Conservation (phyloP, 2,888 invertebrate genomes). For the Melanostoma scalare region DNA sequence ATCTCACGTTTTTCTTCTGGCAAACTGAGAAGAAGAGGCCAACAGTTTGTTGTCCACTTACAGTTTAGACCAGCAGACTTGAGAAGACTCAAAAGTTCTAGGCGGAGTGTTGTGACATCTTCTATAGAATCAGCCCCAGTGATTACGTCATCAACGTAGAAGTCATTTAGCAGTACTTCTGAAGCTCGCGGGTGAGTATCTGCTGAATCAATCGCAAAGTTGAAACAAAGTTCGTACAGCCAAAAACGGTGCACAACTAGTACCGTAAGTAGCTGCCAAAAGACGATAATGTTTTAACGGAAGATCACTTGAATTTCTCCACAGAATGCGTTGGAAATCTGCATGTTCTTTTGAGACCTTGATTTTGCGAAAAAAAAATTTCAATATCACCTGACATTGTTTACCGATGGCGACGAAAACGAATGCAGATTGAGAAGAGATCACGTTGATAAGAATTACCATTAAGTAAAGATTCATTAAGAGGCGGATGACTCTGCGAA, state of each 20-base stretch:
- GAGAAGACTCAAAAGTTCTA: slow-evolving; percentile 13
- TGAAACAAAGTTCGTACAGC: slow-evolving; percentile 59
- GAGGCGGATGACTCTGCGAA: slow-evolving; percentile 4
- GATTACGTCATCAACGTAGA: slow-evolving; percentile 74
- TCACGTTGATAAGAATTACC: slow-evolving; percentile 50
- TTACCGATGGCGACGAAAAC: slow-evolving; percentile 50
- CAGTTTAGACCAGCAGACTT: slow-evolving; percentile 20
- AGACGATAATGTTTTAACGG: slow-evolving; percentile 49
- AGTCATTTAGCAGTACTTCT: slow-evolving; percentile 54
- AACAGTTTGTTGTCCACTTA: slow-evolving; percentile 40
- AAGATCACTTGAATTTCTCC: slow-evolving; percentile 30
- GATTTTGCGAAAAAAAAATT: slow-evolving; percentile 56
- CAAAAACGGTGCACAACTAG: slow-evolving; percentile 60
- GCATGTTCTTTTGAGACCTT: slow-evolving; percentile 30
- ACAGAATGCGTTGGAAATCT: slow-evolving; percentile 61
- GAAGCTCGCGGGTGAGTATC: slow-evolving; percentile 60
- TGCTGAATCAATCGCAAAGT: slow-evolving; percentile 63
- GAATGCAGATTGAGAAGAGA: slow-evolving; percentile 44
- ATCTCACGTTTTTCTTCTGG: slow-evolving; percentile 36
- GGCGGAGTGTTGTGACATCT: slow-evolving; percentile 4
- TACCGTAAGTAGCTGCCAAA: slow-evolving; percentile 60
- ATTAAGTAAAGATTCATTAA: slow-evolving; percentile 44
- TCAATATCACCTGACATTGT: slow-evolving; percentile 51
- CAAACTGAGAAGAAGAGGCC: slow-evolving; percentile 34
- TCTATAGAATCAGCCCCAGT: slow-evolving; percentile 52